These are phyloP conservation scores for Callipepla squamata DNA, from an alignment of 2,113 vertebrate species.

Conservation along the genomic window DNA sequence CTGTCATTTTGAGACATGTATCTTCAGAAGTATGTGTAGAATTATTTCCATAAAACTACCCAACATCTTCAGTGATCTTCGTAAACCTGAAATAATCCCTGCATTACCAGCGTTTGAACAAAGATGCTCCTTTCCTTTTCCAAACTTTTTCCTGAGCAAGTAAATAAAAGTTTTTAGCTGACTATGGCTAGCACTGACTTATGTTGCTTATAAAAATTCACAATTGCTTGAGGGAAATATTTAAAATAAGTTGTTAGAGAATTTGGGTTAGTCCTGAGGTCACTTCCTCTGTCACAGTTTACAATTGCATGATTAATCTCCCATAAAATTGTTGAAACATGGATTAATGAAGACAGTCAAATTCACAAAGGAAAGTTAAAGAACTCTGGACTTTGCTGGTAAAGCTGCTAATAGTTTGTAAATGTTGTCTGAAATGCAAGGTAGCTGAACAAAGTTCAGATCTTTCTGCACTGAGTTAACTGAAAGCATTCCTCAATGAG, in stretches of 20 bases:
- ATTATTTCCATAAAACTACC: not conserved
- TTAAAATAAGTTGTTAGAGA: not conserved
- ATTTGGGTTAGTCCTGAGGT: not conserved
- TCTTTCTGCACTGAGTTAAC: not conserved
- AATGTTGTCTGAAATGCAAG: not conserved
- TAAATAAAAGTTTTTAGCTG: not conserved
- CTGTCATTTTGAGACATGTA: not conserved
- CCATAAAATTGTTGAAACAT: not conserved
- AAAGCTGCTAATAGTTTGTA: not conserved
- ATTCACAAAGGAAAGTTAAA: not conserved
- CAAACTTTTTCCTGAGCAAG: not conserved
- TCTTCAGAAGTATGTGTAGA: not conserved
- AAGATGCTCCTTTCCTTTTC: not conserved
- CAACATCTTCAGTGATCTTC: not conserved
- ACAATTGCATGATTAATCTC: not conserved
- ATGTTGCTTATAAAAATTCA: not conserved
- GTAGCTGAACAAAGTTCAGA: not conserved
- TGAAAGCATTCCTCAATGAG: not conserved
- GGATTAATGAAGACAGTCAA: not conserved
- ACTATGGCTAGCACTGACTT: not conserved
- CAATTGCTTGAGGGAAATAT: not conserved
- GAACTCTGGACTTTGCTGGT: not conserved
- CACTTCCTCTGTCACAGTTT: not conserved
- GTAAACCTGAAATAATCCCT: not conserved
- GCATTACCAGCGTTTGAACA: not conserved